Evolutionary conservation across 37 sponge, comb jelly and placozoan genomes (phyloP).

Genomic region (Beroe forskalii): DNA sequence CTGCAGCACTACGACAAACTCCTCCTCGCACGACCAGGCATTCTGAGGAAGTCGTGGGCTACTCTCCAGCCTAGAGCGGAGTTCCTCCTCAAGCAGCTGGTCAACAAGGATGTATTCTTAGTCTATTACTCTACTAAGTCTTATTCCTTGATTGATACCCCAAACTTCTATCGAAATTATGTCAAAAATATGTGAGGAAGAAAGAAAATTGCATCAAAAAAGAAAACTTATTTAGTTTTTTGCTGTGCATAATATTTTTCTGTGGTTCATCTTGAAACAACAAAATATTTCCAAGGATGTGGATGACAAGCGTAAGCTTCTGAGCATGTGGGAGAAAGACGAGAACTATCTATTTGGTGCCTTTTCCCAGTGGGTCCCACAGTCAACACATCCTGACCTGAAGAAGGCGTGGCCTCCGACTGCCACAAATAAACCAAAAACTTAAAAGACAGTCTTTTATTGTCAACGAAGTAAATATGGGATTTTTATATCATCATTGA

Average conservation of each 20-base stretch:
- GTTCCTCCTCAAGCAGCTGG: constrained; percentile 36
- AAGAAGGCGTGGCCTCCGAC: constrained; percentile 38
- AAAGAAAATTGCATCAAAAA: neutral
- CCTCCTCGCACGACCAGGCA: constrained; percentile 29
- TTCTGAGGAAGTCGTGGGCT: constrained; percentile 51
- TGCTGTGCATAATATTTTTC: too few species aligned
- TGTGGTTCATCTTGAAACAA: too few species aligned
- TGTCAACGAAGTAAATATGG: too few species aligned
- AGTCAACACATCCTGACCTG: constrained; percentile 5
- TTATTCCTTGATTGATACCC: neutral
- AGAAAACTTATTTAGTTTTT: too few species aligned
- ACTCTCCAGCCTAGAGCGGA: constrained; percentile 57
- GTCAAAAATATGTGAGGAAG: neutral
- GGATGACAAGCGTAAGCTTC: neutral
- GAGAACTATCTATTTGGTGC: neutral
- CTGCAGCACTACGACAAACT: constrained; percentile 44
- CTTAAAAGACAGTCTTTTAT: too few species aligned
- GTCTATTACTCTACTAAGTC: too few species aligned
- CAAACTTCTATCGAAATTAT: neutral
- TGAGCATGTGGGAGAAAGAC: constrained; percentile 39
- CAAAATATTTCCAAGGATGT: too few species aligned
- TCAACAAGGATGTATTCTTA: constrained; percentile 9
- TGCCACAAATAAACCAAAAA: too few species aligned
- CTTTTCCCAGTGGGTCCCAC: constrained; percentile 33
- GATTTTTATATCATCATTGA: too few species aligned